Base-by-base conservation (phyloP, 2,888 invertebrate genomes). In the Cantharis rufa region DNA sequence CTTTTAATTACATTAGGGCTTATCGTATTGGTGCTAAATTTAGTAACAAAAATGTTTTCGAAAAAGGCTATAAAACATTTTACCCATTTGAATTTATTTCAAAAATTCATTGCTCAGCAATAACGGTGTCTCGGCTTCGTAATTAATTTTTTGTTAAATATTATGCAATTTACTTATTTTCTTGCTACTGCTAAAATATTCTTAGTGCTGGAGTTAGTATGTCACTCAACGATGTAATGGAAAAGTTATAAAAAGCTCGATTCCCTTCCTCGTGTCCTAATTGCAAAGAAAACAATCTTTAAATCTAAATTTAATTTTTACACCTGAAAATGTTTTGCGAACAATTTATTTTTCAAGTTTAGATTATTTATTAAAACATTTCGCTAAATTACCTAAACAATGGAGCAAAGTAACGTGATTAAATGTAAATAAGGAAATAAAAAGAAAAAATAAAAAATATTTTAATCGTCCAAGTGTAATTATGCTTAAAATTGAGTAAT, bases 161-260 rank as follows among this genome's bases (percentile, higher is more conserved):
- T 18, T 21, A n/a, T 48, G 48, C 48, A n/a, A 48, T n/a, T 48
- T 13, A 48, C 48, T 48, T 48, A 48, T n/a, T 48, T 48, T 48
- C 48, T 48, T n/a, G n/a, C 48, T 48, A n/a, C 48, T 48, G n/a
- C 7, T 48, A n/a, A 48, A 48, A 48, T 48, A 48, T 48, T 48
- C n/a, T 48, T 48, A n/a, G 48, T 48, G n/a, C n/a, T 48, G 48
- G n/a, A 48, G 48, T 48, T 48, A 48, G 21, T 66, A 66, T 66
- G 64, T 66, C 64, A 66, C 64, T 66, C 64, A 66, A 66, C 64
- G 24, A 21, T 24, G 24, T 66, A 66, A 66, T 66, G 64, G 13
- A 66, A 66, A 66, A 66, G 64, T 66, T 66, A 66, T 21, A 66
- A 66, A 66, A 18, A 66, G 64, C 64, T 66, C 64, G 24, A 66